phyloP scores from a whole-genome alignment of 2,888 invertebrate species.

The Chrysina gloriosa region DNA sequence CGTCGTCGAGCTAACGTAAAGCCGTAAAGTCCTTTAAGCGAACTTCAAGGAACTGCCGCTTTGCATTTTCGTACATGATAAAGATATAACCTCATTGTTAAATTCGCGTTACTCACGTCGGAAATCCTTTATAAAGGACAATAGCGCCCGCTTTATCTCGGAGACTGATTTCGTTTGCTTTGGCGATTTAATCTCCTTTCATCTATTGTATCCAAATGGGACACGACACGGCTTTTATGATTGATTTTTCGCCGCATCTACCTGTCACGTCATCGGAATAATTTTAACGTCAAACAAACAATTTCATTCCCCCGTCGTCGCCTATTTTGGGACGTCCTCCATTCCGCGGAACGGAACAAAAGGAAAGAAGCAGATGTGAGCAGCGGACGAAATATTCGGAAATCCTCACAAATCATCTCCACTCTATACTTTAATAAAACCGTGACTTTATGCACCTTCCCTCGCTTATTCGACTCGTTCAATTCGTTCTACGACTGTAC shows the following conservation, averaged over 20 bases:
- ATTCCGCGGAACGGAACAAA: conserved; percentile 9
- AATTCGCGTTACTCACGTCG: not conserved
- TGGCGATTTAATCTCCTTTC: conserved; percentile 22
- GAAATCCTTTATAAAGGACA: not conserved
- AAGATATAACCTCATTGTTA: conserved; percentile 5
- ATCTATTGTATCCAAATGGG: not conserved
- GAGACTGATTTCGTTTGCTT: conserved; percentile 17
- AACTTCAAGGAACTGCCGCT: conserved; percentile 3
- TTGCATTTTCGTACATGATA: conserved; percentile 9
- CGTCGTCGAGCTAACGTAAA: not conserved
- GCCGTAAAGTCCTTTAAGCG: not conserved
- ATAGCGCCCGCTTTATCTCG: conserved; percentile 14
- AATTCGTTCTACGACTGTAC: conserved; percentile 21
- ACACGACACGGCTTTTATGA: not conserved
- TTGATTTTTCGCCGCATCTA: conserved; percentile 12
- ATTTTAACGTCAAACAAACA: conserved; percentile 21
- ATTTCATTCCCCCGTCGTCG: conserved; percentile 13
- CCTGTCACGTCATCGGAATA: conserved; percentile 24
- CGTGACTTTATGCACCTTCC: conserved; percentile 38
- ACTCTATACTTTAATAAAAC: conserved; percentile 37
- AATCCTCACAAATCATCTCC: conserved; percentile 35
- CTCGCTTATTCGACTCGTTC: conserved; percentile 33
- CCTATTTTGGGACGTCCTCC: conserved; percentile 17
- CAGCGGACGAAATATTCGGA: conserved; percentile 32
- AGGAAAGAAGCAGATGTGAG: conserved; percentile 28